Conservation (phyloP, 2,888 invertebrate species). For the Ctenicera cuprea region DNA sequence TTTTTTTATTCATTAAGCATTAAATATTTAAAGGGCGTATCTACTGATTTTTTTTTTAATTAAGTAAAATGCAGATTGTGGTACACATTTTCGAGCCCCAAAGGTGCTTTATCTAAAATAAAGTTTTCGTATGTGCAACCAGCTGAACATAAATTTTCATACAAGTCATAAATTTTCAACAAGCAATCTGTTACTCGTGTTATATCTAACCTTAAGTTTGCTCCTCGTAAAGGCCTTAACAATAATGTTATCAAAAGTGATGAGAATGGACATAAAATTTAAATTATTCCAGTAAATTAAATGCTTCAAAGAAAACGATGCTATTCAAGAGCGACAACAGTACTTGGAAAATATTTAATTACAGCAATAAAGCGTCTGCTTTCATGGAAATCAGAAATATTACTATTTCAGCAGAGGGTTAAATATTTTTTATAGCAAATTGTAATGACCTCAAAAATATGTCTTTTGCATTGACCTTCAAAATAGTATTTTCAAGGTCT, state of each 20-base stretch:
- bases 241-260: slow-evolving; percentile 36
- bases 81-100: slow-evolving; percentile 18
- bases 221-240: slow-evolving; percentile 31
- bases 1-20: neutral
- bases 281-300: neutral
- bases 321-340: no score
- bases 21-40: slow-evolving; percentile 1
- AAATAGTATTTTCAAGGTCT: no score
- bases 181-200: slow-evolving; percentile 44
- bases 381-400: no score
- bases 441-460: no score
- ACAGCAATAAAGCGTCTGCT: no score
- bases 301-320: no score
- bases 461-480: no score
- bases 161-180: slow-evolving; percentile 44
- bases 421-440: no score
- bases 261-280: slow-evolving; percentile 1
- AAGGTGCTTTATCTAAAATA: slow-evolving; percentile 31
- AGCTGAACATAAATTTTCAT: slow-evolving; percentile 43
- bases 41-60: slow-evolving; percentile 31
- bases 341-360: no score
- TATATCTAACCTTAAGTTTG: slow-evolving; percentile 43
- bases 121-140: slow-evolving; percentile 39
- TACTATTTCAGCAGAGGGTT: no score
- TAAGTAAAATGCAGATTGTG: slow-evolving; percentile 31